These are phyloP conservation scores for Kryptolebias ocellatus DNA, from an alignment of 2,797 vertebrate species.

Conservation along the genomic window DNA sequence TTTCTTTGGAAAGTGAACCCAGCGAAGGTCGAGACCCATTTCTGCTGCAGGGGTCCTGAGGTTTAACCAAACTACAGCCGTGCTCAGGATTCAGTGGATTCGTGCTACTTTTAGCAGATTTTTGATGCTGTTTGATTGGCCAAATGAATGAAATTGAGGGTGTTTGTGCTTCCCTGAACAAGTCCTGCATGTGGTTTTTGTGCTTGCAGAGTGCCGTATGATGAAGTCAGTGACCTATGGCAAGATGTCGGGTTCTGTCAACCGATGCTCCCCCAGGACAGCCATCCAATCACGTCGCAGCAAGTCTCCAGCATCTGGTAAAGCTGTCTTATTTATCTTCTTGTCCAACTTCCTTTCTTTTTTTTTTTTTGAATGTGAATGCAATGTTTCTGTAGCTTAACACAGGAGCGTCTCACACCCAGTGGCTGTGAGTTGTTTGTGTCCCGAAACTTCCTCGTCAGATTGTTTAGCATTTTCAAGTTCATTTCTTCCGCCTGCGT, in stretches of 20 bases:
- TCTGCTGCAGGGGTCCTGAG: constrained; percentile 40
- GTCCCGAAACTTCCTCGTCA: constrained; percentile 29
- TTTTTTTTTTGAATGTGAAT: constrained; percentile 1
- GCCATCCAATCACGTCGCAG: constrained; percentile 85
- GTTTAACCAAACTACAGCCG: constrained; percentile 56
- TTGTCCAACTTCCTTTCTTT: neutral
- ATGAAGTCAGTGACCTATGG: constrained; percentile 92
- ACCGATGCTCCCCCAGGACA: constrained; percentile 84
- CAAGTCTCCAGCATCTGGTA: constrained; percentile 93
- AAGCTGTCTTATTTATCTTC: constrained; percentile 32
- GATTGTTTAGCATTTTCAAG: constrained; percentile 51
- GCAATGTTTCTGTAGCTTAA: neutral
- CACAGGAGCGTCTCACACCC: neutral
- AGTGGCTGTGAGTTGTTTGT: constrained; percentile 35
- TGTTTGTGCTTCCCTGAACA: constrained; percentile 7
- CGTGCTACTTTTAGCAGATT: neutral
- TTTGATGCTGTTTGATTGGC: neutral
- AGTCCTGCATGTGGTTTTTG: constrained; percentile 29
- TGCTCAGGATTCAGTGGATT: constrained; percentile 21
- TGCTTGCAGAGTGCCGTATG: constrained; percentile 87
- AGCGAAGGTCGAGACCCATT: constrained; percentile 53
- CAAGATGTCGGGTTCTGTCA: constrained; percentile 87
- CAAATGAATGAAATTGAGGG: neutral
- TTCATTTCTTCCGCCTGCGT: constrained; percentile 59
- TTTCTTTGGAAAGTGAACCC: constrained; percentile 35